Conservation (phyloP, 2,113 vertebrate species). For the Serilophus lunatus region DNA sequence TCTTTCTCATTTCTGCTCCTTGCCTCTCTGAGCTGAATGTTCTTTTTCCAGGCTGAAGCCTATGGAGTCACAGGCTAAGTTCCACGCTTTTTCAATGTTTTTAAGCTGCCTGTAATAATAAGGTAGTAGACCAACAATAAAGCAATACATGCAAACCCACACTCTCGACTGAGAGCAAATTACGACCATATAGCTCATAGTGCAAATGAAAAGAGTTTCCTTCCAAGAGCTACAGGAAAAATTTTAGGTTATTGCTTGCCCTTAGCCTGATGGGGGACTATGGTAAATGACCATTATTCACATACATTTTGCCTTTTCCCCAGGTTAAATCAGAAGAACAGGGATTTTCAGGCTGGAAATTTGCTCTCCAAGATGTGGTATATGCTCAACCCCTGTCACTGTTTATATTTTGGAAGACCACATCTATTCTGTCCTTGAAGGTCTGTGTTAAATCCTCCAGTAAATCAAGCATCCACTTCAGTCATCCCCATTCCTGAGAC, state of each 20-base stretch:
- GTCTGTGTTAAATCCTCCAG: neutral
- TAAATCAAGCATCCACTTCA: neutral
- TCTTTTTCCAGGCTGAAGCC: neutral
- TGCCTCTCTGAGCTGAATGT: neutral
- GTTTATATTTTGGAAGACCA: neutral
- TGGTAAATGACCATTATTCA: neutral
- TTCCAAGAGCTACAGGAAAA: neutral
- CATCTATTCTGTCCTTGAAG: neutral
- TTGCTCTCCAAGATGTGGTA: neutral
- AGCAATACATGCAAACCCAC: neutral
- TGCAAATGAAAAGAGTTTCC: neutral
- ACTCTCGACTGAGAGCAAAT: neutral
- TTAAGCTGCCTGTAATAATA: neutral
- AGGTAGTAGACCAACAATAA: rapidly evolving
- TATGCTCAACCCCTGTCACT: neutral
- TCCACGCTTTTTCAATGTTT: neutral
- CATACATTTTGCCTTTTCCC: neutral
- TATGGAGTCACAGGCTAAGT: rapidly evolving
- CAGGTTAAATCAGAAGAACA: neutral
- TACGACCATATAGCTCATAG: neutral
- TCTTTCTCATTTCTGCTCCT: neutral
- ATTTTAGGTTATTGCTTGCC: neutral
- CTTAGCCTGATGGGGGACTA: neutral
- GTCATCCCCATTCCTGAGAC: neutral
- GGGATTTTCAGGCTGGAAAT: neutral